Evolutionary conservation across 2,113 vertebrate species (phyloP), one percentile per base, ranked within the genome.

Genomic region (Phrynosoma blainvillii): DNA sequence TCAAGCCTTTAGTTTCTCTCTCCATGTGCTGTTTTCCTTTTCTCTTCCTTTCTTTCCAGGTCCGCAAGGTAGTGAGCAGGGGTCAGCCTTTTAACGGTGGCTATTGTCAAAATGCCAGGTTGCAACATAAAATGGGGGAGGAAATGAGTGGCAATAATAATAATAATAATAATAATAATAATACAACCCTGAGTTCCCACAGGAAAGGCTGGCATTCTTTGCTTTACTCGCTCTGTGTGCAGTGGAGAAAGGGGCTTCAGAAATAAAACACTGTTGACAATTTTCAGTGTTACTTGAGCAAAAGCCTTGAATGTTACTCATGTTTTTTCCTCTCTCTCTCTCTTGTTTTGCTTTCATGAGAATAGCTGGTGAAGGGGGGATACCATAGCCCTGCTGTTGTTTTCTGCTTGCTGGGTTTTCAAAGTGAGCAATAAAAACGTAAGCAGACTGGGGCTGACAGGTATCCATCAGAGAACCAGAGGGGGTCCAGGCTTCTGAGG

Each of bases 171-270:
- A 47, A 47, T 47, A 62, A 16, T 4, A 36, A 36, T 36, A 36
- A 36, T 2, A 62, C 4, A 59, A 40, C 11, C 27, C 90, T 89
- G 92, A 95, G 90, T 96, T 96, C 96, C 95, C 95, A 96, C 95
- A 96, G 96, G 96, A 96, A 96, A 96, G 92, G 91, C 93, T 92
- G 91, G 92, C 92, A 93, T 96, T 96, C 95, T 93, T 94, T 82
- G 91, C 93, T 88, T 92, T 93, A 88, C 93, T 93, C 62, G 2
- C 20, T 23, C 90, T 92, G 73, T 93, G 93, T 32, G 80, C 90
- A 40, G 91, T 56, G 82, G 92, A 93, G 92, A 92, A 92, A 82
- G 73, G 90, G 91, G 90, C 90, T 92, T 84, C 74, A 90, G 92
- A 93, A 94, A 88, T 84, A 94, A 47, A 94, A 91, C 87, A 91